Base-by-base conservation (phyloP, 2,113 vertebrate species). In the Pomatorhinus ruficollis region DNA sequence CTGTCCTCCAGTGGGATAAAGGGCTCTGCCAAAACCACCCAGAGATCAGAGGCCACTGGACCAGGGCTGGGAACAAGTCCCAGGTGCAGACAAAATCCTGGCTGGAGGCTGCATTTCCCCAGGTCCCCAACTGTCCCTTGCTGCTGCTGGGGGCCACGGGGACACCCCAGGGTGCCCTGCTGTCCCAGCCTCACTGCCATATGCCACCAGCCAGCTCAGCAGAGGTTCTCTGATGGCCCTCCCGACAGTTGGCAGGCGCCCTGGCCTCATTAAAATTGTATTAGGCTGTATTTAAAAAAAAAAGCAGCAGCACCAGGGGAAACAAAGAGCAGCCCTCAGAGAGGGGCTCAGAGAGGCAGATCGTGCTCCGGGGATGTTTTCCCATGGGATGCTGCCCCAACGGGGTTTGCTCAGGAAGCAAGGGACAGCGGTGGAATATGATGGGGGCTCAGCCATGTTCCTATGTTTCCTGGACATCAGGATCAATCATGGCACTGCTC, bases 251-350 rank as follows among this genome's bases (percentile, higher is more conserved):
- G 97, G 96, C 94, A 92, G 70, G 75, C 76, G 45, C 79, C 35
- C 71, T 0, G 1, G 45, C 83, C 96, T 97, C 93, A 97, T 97
- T 97, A 97, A 97, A 93, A 82, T 94, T 96, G 90, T 89, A 97
- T 93, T 93, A 89, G 79, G 47, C 35, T 30, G 87, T 87, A 65
- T 70, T 80, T 56, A 53, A 60, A 92, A 65, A 49, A 92, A 66
- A 50, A 31, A 22, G 8, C 28, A 74, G 68, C 60, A 81, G 91
- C 85, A 82, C 87, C 44, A 52, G 86, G 53, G 78, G 60, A 84
- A 96, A 97, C 94, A 95, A 96, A 93, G 78, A 68, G 54, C 60
- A 50, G 69, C 84, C 50, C 84, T 50, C 35, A 7, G 61, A 90
- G 64, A 74, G 60, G 82, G 64, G 61, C 49, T 70, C 1, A 0